Evolutionary conservation across 2,113 vertebrate genomes (phyloP).

Genomic region (Xenopus tropicalis): DNA sequence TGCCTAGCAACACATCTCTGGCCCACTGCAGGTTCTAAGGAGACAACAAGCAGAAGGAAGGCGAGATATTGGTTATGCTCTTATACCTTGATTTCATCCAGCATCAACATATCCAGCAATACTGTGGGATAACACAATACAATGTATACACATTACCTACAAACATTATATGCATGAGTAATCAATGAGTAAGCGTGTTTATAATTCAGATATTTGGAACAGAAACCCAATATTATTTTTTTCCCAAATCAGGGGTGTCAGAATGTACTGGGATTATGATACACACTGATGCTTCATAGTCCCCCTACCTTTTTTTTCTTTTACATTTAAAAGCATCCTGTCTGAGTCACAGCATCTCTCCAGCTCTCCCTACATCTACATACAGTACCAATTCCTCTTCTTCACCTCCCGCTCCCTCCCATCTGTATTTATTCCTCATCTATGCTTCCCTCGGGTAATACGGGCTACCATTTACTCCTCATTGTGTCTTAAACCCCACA

Average conservation of each 20-base stretch:
- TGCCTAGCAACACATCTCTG: constrained; percentile 98
- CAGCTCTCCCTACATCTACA: neutral
- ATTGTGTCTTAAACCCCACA: too few species aligned
- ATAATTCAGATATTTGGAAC: neutral
- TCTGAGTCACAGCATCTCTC: neutral
- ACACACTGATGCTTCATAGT: neutral
- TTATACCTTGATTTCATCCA: neutral
- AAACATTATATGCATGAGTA: too few species aligned
- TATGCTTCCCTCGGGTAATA: too few species aligned
- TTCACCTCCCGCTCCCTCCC: neutral
- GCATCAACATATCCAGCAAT: neutral
- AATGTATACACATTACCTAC: neutral
- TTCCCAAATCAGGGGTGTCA: neutral
- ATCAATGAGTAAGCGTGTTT: too few species aligned
- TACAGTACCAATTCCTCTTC: neutral
- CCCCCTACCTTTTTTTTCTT: neutral
- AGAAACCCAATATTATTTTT: neutral
- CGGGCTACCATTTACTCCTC: too few species aligned
- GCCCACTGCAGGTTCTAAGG: constrained; percentile 97
- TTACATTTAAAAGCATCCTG: neutral
- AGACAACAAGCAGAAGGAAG: constrained; percentile 57
- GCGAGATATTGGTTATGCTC: neutral
- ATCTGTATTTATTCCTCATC: neutral
- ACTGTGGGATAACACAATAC: neutral
- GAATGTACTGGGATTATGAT: neutral